Evolutionary conservation across 1,140 invertebrate genomes (phyloP).

Genomic region (Anastatus disparis): DNA sequence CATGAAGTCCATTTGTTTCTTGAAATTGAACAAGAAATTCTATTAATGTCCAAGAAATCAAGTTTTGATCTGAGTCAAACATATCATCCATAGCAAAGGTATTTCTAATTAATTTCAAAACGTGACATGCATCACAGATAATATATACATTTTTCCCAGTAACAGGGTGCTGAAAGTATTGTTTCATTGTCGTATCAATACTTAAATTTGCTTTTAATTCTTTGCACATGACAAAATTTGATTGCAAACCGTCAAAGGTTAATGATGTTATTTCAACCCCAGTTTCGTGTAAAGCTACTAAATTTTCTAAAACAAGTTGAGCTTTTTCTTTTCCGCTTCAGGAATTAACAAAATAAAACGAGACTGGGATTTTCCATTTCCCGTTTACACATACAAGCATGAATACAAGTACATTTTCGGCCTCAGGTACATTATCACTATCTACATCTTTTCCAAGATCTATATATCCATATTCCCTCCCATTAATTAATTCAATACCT

Average conservation of each 20-base stretch:
- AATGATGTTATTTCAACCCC: constrained; percentile 15
- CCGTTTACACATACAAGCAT: not conserved
- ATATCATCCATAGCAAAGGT: constrained; percentile 46
- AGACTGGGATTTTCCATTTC: not conserved
- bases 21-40: constrained; percentile 37
- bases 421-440: not conserved
- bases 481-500: not conserved
- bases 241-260: constrained; percentile 27
- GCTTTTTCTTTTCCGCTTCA: not conserved
- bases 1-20: constrained; percentile 40
- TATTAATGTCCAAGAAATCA: constrained; percentile 44
- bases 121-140: constrained; percentile 57
- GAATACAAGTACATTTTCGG: not conserved
- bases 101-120: constrained; percentile 59
- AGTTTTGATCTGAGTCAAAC: constrained; percentile 29
- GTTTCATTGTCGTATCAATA: constrained; percentile 42
- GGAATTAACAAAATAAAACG: not conserved
- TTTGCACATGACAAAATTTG: constrained; percentile 30
- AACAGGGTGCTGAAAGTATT: constrained; percentile 52
- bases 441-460: not conserved
- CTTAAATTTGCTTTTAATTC: constrained; percentile 44
- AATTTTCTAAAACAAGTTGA: not conserved
- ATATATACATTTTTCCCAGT: too few species aligned
- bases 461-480: not conserved
- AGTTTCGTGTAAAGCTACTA: constrained; percentile 28